phyloP scores from a whole-genome alignment of 2,797 vertebrate genomes.

The Ataeniobius toweri region DNA sequence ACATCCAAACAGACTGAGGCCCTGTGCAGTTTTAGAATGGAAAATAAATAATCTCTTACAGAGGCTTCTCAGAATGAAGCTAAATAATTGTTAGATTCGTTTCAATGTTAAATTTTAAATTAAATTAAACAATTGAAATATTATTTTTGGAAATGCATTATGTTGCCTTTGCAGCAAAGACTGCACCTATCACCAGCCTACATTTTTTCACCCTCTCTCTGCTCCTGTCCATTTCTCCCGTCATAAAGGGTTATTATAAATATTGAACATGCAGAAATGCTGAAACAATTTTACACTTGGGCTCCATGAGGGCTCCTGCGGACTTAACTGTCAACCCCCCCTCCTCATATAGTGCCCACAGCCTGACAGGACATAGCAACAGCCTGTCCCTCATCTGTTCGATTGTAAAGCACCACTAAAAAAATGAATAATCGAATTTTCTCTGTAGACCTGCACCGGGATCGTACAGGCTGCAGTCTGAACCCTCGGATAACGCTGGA shows the following conservation, averaged over 20 bases:
- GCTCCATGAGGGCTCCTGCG: conserved; percentile 37
- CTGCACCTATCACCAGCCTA: conserved; percentile 55
- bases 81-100: conserved; percentile 21
- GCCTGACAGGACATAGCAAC: conserved; percentile 69
- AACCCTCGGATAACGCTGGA: neutral
- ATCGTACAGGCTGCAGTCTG: neutral
- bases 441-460: conserved; percentile 13
- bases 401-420: conserved; percentile 17
- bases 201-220: conserved; percentile 9
- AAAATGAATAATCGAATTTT: conserved; percentile 10
- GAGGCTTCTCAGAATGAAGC: conserved; percentile 8
- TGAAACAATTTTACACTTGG: conserved; percentile 17
- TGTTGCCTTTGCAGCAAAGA: conserved; percentile 42
- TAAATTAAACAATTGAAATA: conserved; percentile 1
- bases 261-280: conserved; percentile 23
- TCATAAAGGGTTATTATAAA: conserved; percentile 31
- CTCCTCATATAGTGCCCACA: conserved; percentile 29
- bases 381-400: conserved; percentile 50
- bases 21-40: conserved; percentile 48
- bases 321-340: conserved; percentile 23
- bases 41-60: conserved; percentile 24
- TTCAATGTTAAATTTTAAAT: neutral
- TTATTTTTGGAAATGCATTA: conserved; percentile 14
- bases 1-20: conserved; percentile 63
- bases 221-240: conserved; percentile 2